Base-by-base conservation (phyloP, 2,113 vertebrate genomes). In the Oceanodroma tethys region DNA sequence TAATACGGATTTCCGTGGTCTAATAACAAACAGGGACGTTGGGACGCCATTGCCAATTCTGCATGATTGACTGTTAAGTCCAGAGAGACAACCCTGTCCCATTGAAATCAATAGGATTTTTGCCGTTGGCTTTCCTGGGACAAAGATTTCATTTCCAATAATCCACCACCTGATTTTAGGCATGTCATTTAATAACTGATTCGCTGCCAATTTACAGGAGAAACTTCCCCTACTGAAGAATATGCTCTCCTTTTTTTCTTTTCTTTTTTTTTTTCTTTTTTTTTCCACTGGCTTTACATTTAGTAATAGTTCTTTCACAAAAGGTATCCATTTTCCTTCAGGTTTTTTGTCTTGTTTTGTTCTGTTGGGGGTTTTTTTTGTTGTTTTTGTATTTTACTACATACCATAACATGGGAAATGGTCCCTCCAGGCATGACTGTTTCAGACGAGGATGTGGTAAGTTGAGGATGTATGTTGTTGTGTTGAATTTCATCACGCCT, bases 71-170 rank as follows among this genome's bases (percentile, higher is more conserved):
- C 94, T 96, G 74, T 66, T 85, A 91, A 94, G 93, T 95, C 97
- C 76, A 58, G 94, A 89, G 94, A 87, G 95, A 96, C 76, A 92
- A 27, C 78, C 68, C 73, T 29, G 84, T 96, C 94, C 95, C 86
- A 20, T 30, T 83, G 92, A 96, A 95, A 96, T 96, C 95, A 93
- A 96, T 93, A 58, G 92, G 82, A 74, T 92, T 97, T 97, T 90
- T 95, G 95, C 96, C 15, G 4, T 91, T 91, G 94, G 91, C 94
- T 95, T 96, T 95, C 95, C 87, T 85, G 91, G 94, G 96, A 95
- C 96, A 95, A 94, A 96, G 97, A 95, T 96, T 96, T 93, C 42
- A 74, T 94, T 95, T 95, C 84, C 87, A 95, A 80, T 96, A 94
- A 96, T 95, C 79, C 74, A 89, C 94, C 94, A 93, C 87, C 96